Evolutionary conservation across 2,797 vertebrate species (phyloP), one percentile per base, ranked within the genome.

Genomic region (Rhinophrynus dorsalis): DNA sequence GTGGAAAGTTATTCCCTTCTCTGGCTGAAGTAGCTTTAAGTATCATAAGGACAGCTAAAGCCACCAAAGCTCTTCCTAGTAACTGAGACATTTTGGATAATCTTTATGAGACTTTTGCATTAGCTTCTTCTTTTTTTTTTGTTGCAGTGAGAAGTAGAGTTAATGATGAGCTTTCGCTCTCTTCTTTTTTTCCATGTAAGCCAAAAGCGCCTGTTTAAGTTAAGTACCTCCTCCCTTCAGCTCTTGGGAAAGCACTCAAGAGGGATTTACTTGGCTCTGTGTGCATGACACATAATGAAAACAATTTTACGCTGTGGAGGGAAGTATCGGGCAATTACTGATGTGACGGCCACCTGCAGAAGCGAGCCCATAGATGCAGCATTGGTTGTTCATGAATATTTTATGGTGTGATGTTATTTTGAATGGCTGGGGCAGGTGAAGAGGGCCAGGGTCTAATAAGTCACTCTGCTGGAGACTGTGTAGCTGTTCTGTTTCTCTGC

Each of bases 281-380:
- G 92, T 96, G 91, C 93, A 93, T 93, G 92, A 94, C 92, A 93
- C 93, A 97, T 96, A 98, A 99, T 98, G 95, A 99, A 97, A 98
- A 98, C 95, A 97, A 96, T 98, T 98, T 97, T 96, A 96, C 93
- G 93, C 95, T 92, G 90, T 86, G 81, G 91, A 96, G 92, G 94
- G 92, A 96, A 96, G 95, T 94, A 94, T 93, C 83, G 86, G 92
- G 94, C 95, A 98, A 98, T 98, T 98, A 98, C 94, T 91, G 92
- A 96, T 93, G 93, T 95, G 94, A 97, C 94, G 95, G 96, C 96
- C 97, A 99, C 96, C 97, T 98, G 97, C 97, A 97, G 94, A 90
- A 94, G 91, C 81, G 74, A 89, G 91, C 84, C 90, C 91, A 89
- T 90, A 81, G 79, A 83, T 45, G 85, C 81, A 88, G 89, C 88